Evolutionary conservation across 2,113 vertebrate genomes (phyloP).

Genomic region (Zosterops hypoxanthus): DNA sequence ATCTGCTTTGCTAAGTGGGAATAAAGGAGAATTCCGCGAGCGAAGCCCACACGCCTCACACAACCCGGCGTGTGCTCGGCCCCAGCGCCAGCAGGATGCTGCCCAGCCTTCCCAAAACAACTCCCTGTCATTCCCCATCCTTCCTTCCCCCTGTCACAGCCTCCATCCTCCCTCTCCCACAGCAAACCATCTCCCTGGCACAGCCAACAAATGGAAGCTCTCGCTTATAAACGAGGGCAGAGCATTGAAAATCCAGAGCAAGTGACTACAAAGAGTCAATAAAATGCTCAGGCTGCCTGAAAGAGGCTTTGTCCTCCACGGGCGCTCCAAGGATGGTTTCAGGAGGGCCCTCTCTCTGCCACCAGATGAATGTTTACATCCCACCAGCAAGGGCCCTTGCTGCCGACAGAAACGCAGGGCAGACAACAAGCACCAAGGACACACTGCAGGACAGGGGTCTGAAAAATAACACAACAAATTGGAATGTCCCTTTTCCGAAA

Average conservation of each 20-base stretch:
- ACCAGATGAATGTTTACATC: neutral
- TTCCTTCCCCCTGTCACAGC: neutral
- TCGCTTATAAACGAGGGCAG: neutral
- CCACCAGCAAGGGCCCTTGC: neutral
- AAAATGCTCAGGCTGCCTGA: neutral
- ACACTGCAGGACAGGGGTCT: fast-evolving
- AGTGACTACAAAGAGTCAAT: conserved; percentile 1
- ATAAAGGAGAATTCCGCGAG: neutral
- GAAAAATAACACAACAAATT: neutral
- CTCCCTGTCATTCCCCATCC: fast-evolving
- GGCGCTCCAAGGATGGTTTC: fast-evolving
- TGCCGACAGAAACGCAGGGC: fast-evolving
- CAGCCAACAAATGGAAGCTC: neutral
- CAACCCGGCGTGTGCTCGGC: fast-evolving
- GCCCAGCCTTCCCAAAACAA: neutral
- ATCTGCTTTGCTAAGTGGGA: neutral
- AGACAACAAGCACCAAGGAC: fast-evolving
- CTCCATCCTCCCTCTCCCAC: neutral
- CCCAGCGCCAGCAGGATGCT: neutral
- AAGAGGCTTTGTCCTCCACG: neutral
- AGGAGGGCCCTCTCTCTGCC: neutral
- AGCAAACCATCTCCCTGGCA: neutral
- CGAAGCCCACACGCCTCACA: neutral
- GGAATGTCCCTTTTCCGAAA: neutral
- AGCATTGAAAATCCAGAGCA: neutral